phyloP scores from a whole-genome alignment of 2,888 invertebrate genomes.

The Chloroclysta siterata region DNA sequence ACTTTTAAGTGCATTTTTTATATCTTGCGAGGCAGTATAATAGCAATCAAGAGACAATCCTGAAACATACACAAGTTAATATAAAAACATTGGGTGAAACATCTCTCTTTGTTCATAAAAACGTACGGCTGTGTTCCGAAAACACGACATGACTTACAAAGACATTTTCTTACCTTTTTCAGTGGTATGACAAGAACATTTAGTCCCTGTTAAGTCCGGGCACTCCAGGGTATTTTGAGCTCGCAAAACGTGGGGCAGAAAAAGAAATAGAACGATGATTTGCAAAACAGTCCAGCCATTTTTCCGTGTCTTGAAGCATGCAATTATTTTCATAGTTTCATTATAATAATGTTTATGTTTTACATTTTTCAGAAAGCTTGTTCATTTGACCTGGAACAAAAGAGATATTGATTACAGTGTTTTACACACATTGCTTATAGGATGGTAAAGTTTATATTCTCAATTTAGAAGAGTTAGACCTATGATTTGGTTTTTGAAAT shows the following conservation, averaged over 20 bases:
- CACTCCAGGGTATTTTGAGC: conserved; percentile 85
- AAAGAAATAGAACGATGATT: conserved; percentile 75
- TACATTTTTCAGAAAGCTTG: conserved; percentile 60
- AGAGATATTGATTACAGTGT: conserved; percentile 3
- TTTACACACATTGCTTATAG: background rate
- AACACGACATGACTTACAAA: conserved; percentile 29
- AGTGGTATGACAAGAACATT: conserved; percentile 95
- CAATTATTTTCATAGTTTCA: conserved; percentile 81
- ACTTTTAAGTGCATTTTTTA: conserved; percentile 89
- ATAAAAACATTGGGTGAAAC: conserved; percentile 24
- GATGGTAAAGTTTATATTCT: too few species aligned
- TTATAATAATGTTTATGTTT: conserved; percentile 64
- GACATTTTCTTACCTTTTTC: conserved; percentile 88
- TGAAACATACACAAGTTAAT: conserved; percentile 63
- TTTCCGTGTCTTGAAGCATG: conserved; percentile 67
- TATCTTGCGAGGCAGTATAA: conserved; percentile 89
- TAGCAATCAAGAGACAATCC: conserved; percentile 95
- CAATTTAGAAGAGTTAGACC: too few species aligned
- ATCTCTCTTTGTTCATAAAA: conserved; percentile 16
- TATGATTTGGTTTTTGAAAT: too few species aligned
- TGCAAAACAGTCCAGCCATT: conserved; percentile 71
- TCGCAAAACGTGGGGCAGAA: conserved; percentile 76
- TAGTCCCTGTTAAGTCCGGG: conserved; percentile 89
- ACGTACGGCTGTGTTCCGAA: background rate
- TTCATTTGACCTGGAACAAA: conserved; percentile 66